Base-by-base conservation (phyloP, 2,113 vertebrate genomes). In the Pseudopipra pipra region DNA sequence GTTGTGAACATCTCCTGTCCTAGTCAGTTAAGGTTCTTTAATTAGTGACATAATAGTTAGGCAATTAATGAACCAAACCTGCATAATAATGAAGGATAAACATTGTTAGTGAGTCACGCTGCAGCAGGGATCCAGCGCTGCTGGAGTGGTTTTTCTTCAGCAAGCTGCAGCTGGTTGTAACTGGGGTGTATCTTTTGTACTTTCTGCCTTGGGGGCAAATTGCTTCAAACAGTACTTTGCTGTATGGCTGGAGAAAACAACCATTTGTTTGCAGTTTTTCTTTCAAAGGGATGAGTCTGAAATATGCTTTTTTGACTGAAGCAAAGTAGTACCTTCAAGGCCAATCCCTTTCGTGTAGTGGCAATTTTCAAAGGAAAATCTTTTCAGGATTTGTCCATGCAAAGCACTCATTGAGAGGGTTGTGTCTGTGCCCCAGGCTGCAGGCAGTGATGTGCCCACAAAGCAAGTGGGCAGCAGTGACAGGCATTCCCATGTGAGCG, bases 131-230 rank as follows among this genome's bases (percentile, higher is more conserved):
- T 86, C 61, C 82, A 87, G 47, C 0, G 0, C 51, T 85, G 35
- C 51, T 66, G 52, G 35, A 89, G 46, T 81, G 79, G 37, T 91
- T 92, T 93, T 68, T 51, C n/a, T n/a, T 25, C 52, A 72, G 89
- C 96, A 97, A 96, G 95, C 91, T 78, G 66, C 74, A 92, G 90
- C 95, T 95, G 87, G 94, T 94, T 81, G 22, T 82, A 86, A 68
- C 46, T 65, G 63, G 93, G 81, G 66, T 92, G 85, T 89, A 83
- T 92, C 83, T 94, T 94, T 91, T 51, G 35, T 85, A 47, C 27
- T 55, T 85, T 96, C 44, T 95, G 92, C 92, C 94, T 89, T 2
- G 1, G 13, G 73, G 92, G 65, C 20, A 87, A 82, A 94, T 67
- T 46, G 74, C 85, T 96, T 85, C 74, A 91, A 90, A 96, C 15